Conservation (phyloP, 2,888 invertebrate genomes). For the Phyllotreta striolata region DNA sequence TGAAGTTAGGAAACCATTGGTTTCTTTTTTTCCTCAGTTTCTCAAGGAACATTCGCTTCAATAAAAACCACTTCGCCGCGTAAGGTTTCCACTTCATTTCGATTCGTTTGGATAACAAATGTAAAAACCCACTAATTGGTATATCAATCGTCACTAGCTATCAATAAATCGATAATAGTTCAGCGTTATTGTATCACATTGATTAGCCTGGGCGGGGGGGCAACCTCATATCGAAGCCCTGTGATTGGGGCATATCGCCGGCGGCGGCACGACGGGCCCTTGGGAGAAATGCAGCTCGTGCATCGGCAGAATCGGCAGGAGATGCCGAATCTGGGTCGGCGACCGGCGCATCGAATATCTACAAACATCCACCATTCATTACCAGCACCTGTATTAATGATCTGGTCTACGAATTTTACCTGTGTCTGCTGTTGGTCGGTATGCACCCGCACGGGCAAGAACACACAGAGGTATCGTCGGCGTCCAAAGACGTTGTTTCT, state of each 20-base stretch:
- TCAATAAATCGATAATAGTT: slow-evolving; percentile 31
- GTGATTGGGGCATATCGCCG: slow-evolving; percentile 61
- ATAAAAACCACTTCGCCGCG: too few relatives aligned
- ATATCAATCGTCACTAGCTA: slow-evolving; percentile 23
- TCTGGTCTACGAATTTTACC: too few relatives aligned
- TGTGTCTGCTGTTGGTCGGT: slow-evolving; percentile 57
- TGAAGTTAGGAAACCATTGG: too few relatives aligned
- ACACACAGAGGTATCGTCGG: slow-evolving; percentile 61
- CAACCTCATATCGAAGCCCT: slow-evolving; percentile 60
- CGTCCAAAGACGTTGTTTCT: slow-evolving; percentile 61
- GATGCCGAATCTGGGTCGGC: slow-evolving; percentile 58
- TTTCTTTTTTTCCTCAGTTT: neutral
- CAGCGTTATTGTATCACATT: slow-evolving; percentile 48
- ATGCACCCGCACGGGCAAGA: slow-evolving; percentile 62
- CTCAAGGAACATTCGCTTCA: neutral
- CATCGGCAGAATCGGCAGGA: slow-evolving; percentile 61
- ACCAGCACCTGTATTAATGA: too few relatives aligned
- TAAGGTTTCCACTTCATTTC: slow-evolving; percentile 4
- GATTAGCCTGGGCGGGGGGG: slow-evolving; percentile 39
- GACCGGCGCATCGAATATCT: slow-evolving; percentile 59
- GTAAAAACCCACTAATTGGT: slow-evolving; percentile 10
- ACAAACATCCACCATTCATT: slow-evolving; percentile 34
- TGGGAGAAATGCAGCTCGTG: slow-evolving; percentile 60
- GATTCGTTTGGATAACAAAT: neutral
- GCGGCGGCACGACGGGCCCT: slow-evolving; percentile 57